phyloP scores from a whole-genome alignment of 2,797 vertebrate species.

The Notolepis coatsorum region DNA sequence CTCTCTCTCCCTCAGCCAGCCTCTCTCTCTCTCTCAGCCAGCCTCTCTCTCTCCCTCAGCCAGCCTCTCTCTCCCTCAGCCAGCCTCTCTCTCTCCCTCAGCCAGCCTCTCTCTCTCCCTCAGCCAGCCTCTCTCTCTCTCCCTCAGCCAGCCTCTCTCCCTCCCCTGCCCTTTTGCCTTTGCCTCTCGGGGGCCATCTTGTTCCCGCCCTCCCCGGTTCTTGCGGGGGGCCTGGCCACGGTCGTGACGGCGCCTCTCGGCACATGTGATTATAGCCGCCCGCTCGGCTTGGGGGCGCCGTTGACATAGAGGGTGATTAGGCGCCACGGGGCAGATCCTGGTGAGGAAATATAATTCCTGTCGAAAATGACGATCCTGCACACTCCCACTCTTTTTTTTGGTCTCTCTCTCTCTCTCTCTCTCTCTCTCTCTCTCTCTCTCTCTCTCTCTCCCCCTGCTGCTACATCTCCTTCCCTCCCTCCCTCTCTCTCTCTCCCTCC shows the following conservation, averaged over 20 bases:
- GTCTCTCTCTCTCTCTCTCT: conserved; percentile 14
- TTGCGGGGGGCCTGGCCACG: conserved; percentile 40
- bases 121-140: no score
- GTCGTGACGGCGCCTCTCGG: conserved; percentile 42
- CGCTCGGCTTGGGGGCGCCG: conserved; percentile 44
- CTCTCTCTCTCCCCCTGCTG: conserved; percentile 1
- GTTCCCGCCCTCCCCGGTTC: neutral
- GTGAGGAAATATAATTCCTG: conserved; percentile 64
- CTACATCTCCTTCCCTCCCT: neutral
- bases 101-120: no score
- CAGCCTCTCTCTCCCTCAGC: neutral
- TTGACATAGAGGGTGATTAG: conserved; percentile 64
- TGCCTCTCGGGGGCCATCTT: neutral
- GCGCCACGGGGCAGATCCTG: conserved; percentile 62
- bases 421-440: conserved; percentile 11
- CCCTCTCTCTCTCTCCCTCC: neutral
- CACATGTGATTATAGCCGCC: conserved; percentile 63
- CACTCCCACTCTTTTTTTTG: neutral
- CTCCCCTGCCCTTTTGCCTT: neutral
- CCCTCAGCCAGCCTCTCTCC: neutral
- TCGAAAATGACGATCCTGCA: conserved; percentile 48
- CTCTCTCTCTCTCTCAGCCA: no score
- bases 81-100: neutral
- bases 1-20: no score
- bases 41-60: conserved; percentile 27